Evolutionary conservation across 35 echinoderm and acorn worm genomes (phyloP).

Genomic region (Heliocidaris tuberculata): DNA sequence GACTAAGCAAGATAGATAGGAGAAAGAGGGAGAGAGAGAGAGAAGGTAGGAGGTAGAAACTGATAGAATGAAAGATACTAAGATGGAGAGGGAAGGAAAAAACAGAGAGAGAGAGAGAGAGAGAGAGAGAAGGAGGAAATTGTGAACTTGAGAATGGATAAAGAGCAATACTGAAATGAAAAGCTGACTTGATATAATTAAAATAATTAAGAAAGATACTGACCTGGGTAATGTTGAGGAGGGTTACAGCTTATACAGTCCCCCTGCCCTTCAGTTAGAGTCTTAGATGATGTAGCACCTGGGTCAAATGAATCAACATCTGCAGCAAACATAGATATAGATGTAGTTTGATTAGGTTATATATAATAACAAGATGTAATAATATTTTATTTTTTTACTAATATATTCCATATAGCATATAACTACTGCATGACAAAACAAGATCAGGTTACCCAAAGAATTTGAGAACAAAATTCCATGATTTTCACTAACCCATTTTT

Average conservation of each 20-base stretch:
- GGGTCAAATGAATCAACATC: constrained; percentile 25
- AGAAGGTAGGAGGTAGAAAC: not conserved
- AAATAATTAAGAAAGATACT: not conserved
- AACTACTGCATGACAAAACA: not conserved
- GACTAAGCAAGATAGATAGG: not conserved
- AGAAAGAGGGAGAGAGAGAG: not conserved
- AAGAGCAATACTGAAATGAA: not conserved
- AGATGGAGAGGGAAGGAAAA: not conserved
- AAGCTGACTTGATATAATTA: not conserved
- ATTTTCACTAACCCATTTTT: no score
- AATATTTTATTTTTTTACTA: no score
- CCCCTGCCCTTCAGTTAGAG: not conserved
- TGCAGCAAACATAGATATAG: not conserved
- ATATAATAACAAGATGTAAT: not conserved
- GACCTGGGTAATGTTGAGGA: constrained; percentile 33
- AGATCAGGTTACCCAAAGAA: no score
- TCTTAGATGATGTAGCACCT: not conserved
- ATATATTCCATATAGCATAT: no score
- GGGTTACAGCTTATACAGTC: not conserved
- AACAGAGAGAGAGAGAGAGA: not conserved
- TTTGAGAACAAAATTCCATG: no score
- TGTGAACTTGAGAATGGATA: not conserved
- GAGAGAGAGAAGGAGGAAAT: not conserved
- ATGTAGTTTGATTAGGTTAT: not conserved
- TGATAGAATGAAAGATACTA: not conserved